Percentiles rank a stretch among this genome's conserved stretches.
These are phyloP conservation scores for Melanotus villosus DNA, from an alignment of 2,888 invertebrate species.

Conservation along the genomic window DNA sequence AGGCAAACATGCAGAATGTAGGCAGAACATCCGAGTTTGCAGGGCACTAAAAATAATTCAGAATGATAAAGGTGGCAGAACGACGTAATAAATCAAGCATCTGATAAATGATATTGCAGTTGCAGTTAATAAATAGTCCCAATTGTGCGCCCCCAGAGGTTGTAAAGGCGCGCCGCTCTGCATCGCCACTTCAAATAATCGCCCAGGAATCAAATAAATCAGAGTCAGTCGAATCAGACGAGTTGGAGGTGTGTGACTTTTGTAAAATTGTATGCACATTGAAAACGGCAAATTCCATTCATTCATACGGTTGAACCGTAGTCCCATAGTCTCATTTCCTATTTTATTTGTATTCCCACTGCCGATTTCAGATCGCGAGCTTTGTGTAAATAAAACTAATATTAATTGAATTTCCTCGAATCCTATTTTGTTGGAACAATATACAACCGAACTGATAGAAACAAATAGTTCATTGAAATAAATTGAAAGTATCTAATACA, in stretches of 20 bases:
- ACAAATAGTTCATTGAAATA: no score
- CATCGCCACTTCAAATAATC: slow-evolving; percentile 37
- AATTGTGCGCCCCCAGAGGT: slow-evolving; percentile 32
- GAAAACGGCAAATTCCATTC: background rate
- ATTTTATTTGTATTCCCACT: background rate
- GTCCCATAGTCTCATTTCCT: background rate
- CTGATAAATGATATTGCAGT: slow-evolving; percentile 29
- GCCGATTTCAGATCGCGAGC: background rate
- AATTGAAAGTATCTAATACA: no score
- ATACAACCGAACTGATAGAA: no score
- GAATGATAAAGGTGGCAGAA: slow-evolving; percentile 13
- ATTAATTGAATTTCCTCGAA: no score
- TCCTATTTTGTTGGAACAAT: no score
- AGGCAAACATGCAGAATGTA: slow-evolving; percentile 5
- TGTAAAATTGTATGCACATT: background rate
- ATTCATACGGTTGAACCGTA: no score
- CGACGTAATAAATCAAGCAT: slow-evolving; percentile 17
- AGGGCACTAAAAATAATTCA: slow-evolving; percentile 24
- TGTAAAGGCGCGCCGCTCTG: slow-evolving; percentile 36
- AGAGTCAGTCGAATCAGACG: slow-evolving; percentile 5
- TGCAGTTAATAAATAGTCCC: slow-evolving; percentile 36
- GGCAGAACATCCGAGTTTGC: slow-evolving; percentile 8
- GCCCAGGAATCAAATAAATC: slow-evolving; percentile 32
- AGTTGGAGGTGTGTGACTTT: slow-evolving; percentile 13
- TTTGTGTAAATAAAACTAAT: no score